Percentiles rank a stretch among this genome's conserved stretches.
These are phyloP conservation scores for Pheosia tremula DNA, from an alignment of 2,888 invertebrate genomes.

Conservation along the genomic window DNA sequence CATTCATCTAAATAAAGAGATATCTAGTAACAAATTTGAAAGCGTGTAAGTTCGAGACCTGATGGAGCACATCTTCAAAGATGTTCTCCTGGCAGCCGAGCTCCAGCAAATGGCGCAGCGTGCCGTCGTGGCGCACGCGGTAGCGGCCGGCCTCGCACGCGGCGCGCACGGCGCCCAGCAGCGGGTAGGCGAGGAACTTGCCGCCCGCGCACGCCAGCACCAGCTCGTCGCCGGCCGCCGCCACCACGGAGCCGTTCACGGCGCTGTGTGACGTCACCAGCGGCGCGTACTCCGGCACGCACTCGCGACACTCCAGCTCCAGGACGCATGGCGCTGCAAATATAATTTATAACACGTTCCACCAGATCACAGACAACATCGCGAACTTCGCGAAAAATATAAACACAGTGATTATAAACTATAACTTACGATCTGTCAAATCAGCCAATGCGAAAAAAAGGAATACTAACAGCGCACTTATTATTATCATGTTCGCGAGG, in stretches of 20 bases:
- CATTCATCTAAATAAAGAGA: too few relatives aligned
- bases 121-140: conserved; percentile 51
- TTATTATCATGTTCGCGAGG: conserved; percentile 19
- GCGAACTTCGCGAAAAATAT: too few relatives aligned
- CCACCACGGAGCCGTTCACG: conserved; percentile 44
- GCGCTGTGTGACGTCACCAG: conserved; percentile 67
- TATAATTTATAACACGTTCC: neutral
- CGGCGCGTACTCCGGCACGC: conserved; percentile 77
- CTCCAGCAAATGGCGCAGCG: conserved; percentile 61
- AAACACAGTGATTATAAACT: neutral
- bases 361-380: too few relatives aligned
- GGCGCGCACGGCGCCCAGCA: conserved; percentile 42
- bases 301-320: conserved; percentile 72
- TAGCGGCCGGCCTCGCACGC: conserved; percentile 64
- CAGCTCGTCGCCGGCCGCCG: conserved; percentile 56
- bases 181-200: conserved; percentile 65
- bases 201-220: conserved; percentile 66
- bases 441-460: conserved; percentile 44
- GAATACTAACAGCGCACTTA: conserved; percentile 32
- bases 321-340: conserved; percentile 56
- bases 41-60: conserved; percentile 40
- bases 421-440: conserved; percentile 58
- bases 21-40: too few relatives aligned
- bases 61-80: conserved; percentile 73
- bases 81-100: conserved; percentile 76